Evolutionary conservation across 2,888 invertebrate species (phyloP), one percentile per base, ranked within the genome.

Genomic region (Emmelina monodactyla): DNA sequence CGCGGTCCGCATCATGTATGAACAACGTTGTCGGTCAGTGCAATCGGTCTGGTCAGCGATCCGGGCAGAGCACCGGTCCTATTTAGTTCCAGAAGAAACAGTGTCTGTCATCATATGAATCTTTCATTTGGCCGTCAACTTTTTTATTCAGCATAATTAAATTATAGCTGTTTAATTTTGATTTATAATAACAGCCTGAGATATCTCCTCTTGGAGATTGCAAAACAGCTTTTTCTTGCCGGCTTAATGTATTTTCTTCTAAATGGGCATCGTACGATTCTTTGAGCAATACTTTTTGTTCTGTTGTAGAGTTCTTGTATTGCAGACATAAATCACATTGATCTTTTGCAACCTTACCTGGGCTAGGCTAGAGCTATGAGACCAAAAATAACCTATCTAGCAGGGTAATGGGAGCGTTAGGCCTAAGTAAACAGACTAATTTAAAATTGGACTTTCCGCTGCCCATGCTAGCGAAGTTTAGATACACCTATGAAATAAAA

Each of bases 31-130:
- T n/a, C n/a, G n/a, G n/a, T n/a, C n/a, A n/a, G n/a, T n/a, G n/a
- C n/a, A n/a, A n/a, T n/a, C n/a, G n/a, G n/a, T n/a, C n/a, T n/a
- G n/a, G n/a, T n/a, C n/a, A n/a, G n/a, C n/a, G n/a, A n/a, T n/a
- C n/a, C n/a, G n/a, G n/a, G n/a, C n/a, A n/a, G n/a, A 14, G 41
- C 48, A 28, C 46, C 40, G 6, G 43, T 42, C n/a, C n/a, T n/a
- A n/a, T n/a, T 43, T 49, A 43, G 30, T 43, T 41, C 47, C 51
- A 51, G 31, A 49, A 45, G 31, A 19, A 47, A 29, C 42, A 44
- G 12, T 45, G 42, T 34, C 40, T 31, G 29, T 30, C 30, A 28
- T 35, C 39, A 31, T 35, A 25, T 36, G 14, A 32, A 34, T 7
- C 37, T 31, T 25, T 25, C 4, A 25, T 25, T 10, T 25, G 25